Conservation (phyloP, 2,113 vertebrate genomes). For the Periophthalmodon schlosseri region DNA sequence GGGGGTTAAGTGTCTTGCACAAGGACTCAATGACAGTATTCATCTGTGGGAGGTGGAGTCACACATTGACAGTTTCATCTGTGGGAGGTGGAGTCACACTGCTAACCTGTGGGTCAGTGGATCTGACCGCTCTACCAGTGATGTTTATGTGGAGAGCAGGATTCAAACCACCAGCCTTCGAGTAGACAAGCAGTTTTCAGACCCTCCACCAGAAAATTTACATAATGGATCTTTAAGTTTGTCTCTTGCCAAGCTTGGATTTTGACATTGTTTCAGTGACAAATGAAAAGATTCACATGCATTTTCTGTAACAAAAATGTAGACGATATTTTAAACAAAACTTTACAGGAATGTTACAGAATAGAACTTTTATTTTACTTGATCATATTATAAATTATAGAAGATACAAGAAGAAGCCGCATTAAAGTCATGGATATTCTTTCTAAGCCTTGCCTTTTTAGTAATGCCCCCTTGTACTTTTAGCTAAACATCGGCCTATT, state of each 20-base stretch:
- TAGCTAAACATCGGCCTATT: conserved; percentile 38
- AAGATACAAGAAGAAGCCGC: conserved; percentile 6
- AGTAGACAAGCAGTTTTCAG: no score
- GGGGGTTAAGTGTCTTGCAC: no score
- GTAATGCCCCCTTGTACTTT: conserved; percentile 11
- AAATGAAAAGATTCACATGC: neutral
- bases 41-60: no score
- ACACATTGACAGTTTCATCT: no score
- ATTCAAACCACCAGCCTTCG: no score
- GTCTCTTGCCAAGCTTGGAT: neutral
- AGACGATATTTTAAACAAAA: neutral
- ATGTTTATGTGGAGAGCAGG: no score
- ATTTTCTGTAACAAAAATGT: neutral
- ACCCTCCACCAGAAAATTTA: no score
- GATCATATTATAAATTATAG: conserved; percentile 8
- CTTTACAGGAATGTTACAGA: neutral
- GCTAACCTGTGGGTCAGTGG: no score
- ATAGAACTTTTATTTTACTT: neutral
- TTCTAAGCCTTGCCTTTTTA: conserved; percentile 32
- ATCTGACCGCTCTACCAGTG: no score
- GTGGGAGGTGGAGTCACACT: no score
- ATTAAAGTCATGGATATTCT: conserved; percentile 19
- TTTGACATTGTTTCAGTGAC: neutral
- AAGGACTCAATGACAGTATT: no score
- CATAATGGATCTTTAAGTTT: no score